Base-by-base conservation (phyloP, 2,888 invertebrate species). In the Pocota personata region DNA sequence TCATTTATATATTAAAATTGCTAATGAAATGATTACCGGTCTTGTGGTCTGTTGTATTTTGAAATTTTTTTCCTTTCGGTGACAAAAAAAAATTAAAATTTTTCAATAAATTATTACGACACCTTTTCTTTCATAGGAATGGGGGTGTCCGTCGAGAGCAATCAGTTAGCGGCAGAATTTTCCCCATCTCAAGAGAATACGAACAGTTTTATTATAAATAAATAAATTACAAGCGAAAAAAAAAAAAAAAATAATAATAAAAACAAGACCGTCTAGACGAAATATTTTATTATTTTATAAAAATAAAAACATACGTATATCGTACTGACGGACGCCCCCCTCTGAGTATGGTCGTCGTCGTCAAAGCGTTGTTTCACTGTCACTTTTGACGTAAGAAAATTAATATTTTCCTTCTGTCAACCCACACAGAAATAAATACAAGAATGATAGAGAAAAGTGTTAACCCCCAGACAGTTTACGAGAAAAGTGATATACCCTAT, bases 251-350 rank as follows among this genome's bases (percentile, higher is more conserved):
- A n/a, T n/a, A n/a, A n/a, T n/a, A 60, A 64, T 37, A 37, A 73
- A 50, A 71, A 19, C 60, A 82, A 62, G 48, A 66, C 43, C 52
- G 84, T 84, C 84, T 84, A 84, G 84, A 84, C 84, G 79, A 84
- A 62, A 69, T 48, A 75, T 84, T 79, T 84, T 75, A 69, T 57
- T 60, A 57, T 55, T 75, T 75, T 76, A 79, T 64, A 57, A 57
- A 57, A 35, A 35, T 19, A 58, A n/a, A n/a, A n/a, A n/a, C n/a
- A n/a, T n/a, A n/a, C n/a, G n/a, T 12, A 58, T 30, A 75, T 77
- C 52, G 19, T 57, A 58, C 27, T 71, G 57, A 71, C 62, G 50
- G 32, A 66, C 71, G 76, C 77, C 71, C 82, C 62, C 67, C 82
- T 30, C 43, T 37, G n/a, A 27, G 48, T 32, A 62, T 57, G 46